Evolutionary conservation across 1,140 invertebrate genomes (phyloP), one percentile per base, ranked within the genome.

Genomic region (Nomia melanderi): DNA sequence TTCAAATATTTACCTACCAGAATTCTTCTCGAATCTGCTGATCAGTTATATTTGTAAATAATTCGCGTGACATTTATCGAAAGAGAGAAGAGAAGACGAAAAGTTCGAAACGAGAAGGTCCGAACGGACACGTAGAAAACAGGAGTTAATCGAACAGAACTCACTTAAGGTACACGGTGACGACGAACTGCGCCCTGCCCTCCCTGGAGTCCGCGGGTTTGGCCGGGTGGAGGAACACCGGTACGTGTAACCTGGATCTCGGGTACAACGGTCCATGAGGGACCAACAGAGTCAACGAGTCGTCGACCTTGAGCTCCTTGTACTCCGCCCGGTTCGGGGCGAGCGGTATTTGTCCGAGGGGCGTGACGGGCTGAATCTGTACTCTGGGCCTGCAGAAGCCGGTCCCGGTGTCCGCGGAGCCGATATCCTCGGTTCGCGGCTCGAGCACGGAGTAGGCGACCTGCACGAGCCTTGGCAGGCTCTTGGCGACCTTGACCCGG

Each of bases 181-280:
- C 94, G 70, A 98, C 93, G 17, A 92, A 87, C 41, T 93, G 92
- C 41, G 77, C 11, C 17, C 78, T 75, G 0, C 80, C 82, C 88
- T 91, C 11, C 86, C 91, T 81, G 89, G 94, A 84, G 85, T 94
- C 93, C 72, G 93, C 93, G 73, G 93, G 87, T 80, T 94, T 77
- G 82, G 79, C 7, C 83, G 94, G 93, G 56, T 96, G 95, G n/a
- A 98, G 93, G 87, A 97, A 97, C 1, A 97, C 97, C 2, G 97
- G 96, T 1, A 98, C 94, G 90, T 98, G 96, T 53, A 98, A 93
- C 81, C 96, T 95, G n/a, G 97, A 97, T 82, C 96, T 94, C 1
- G 97, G 97, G 92, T 97, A 98, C 5, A 98, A 91, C 0, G 96
- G 95, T 36, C 95, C 95, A 87, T 97, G 95, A 0, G 97, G 97